These are phyloP conservation scores for Cephonodes hylas DNA, from an alignment of 2,888 invertebrate genomes.

Conservation along the genomic window DNA sequence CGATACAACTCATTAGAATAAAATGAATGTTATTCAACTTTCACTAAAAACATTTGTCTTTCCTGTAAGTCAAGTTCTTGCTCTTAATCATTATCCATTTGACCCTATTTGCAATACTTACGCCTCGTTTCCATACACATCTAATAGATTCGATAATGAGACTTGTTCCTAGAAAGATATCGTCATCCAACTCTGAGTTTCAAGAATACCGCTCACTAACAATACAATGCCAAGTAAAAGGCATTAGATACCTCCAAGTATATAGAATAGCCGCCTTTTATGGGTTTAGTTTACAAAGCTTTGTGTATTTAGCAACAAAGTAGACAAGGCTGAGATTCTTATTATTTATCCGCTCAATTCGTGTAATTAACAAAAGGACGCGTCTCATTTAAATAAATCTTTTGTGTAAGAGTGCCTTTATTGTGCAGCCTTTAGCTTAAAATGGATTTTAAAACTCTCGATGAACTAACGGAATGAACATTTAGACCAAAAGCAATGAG, in stretches of 20 bases:
- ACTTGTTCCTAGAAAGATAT: slow-evolving; percentile 30
- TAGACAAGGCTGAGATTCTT: not conserved
- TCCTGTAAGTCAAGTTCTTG: not conserved
- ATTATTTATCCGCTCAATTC: not conserved
- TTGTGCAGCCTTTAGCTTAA: too few relatives aligned
- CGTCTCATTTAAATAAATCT: too few relatives aligned
- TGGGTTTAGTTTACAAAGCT: slow-evolving; percentile 6
- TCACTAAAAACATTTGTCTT: not conserved
- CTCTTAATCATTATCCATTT: not conserved
- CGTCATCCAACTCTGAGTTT: slow-evolving; percentile 28
- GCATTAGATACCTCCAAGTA: slow-evolving; percentile 18
- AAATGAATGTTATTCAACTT: not conserved
- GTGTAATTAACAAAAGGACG: not conserved
- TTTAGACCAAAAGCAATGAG: too few relatives aligned
- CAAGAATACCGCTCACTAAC: slow-evolving; percentile 36
- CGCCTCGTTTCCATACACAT: not conserved
- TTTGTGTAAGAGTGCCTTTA: too few relatives aligned
- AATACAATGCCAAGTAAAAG: slow-evolving; percentile 32
- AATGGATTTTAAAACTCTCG: too few relatives aligned
- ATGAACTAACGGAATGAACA: too few relatives aligned
- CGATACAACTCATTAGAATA: too few relatives aligned
- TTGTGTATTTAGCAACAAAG: not conserved
- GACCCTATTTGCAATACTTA: not conserved
- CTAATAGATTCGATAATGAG: slow-evolving; percentile 4
- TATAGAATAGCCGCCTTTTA: slow-evolving; percentile 14